These are phyloP conservation scores for Ranitomeya variabilis DNA, from an alignment of 2,113 vertebrate species.

Conservation along the genomic window DNA sequence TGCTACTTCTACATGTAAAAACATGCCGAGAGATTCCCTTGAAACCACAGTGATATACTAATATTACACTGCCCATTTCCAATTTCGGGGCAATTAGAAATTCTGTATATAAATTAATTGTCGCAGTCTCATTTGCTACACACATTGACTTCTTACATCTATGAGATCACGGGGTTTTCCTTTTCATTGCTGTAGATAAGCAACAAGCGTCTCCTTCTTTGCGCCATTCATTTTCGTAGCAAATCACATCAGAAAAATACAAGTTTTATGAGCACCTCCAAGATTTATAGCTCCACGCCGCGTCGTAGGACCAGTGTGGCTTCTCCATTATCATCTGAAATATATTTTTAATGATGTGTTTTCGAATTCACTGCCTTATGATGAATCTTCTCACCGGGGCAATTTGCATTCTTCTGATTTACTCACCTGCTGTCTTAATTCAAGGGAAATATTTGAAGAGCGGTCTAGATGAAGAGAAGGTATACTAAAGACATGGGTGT, in stretches of 20 bases:
- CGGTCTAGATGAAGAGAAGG: background rate
- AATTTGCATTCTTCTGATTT: slow-evolving; percentile 30
- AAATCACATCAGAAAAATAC: background rate
- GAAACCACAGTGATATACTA: background rate
- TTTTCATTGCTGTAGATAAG: background rate
- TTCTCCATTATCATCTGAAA: slow-evolving; percentile 19
- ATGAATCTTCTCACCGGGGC: background rate
- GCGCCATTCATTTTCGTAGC: background rate
- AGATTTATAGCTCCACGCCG: background rate
- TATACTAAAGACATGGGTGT: background rate
- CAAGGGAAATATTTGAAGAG: slow-evolving; percentile 47
- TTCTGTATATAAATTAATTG: background rate
- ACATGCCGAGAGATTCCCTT: no score
- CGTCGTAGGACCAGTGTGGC: background rate
- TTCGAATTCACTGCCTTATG: slow-evolving; percentile 16
- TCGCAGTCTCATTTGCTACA: background rate
- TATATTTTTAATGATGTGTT: slow-evolving; percentile 35
- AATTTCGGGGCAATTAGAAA: background rate
- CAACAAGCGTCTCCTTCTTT: background rate
- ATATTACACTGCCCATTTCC: background rate
- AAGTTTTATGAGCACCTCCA: background rate
- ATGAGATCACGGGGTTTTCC: background rate
- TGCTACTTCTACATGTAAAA: no score
- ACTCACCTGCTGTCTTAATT: slow-evolving; percentile 24
- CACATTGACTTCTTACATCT: background rate